Percentiles rank a stretch among this genome's conserved stretches.
These are phyloP conservation scores for Callimorpha dominula DNA, from an alignment of 2,888 invertebrate genomes.

Conservation along the genomic window DNA sequence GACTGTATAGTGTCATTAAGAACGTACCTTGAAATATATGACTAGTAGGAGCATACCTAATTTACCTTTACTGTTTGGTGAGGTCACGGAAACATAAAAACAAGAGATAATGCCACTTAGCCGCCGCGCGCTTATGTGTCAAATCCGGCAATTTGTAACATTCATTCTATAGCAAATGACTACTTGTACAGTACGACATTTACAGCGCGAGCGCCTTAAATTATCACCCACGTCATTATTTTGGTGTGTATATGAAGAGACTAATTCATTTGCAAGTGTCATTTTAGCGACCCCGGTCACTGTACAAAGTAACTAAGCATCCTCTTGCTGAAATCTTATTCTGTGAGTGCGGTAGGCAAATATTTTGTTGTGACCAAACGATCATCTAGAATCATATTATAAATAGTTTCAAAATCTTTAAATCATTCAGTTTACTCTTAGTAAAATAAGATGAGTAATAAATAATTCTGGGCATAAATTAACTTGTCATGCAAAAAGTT, in stretches of 20 bases:
- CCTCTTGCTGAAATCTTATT: no score
- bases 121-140: neutral
- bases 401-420: no score
- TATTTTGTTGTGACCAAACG: no score
- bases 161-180: neutral
- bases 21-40: neutral
- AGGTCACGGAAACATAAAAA: neutral
- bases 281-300: neutral
- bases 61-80: neutral
- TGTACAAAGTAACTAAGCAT: no score
- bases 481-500: no score
- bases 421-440: no score
- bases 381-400: no score
- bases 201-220: neutral
- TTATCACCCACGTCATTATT: neutral
- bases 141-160: neutral
- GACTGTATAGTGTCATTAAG: neutral
- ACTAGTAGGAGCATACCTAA: neutral
- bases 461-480: no score
- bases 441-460: no score
- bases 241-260: neutral
- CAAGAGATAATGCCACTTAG: neutral
- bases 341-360: no score
- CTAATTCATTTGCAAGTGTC: neutral
- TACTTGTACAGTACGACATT: neutral